Percentiles rank a stretch among this genome's conserved stretches.
Conservation (phyloP, 2,113 vertebrate genomes). For the Myocastor coypus region DNA sequence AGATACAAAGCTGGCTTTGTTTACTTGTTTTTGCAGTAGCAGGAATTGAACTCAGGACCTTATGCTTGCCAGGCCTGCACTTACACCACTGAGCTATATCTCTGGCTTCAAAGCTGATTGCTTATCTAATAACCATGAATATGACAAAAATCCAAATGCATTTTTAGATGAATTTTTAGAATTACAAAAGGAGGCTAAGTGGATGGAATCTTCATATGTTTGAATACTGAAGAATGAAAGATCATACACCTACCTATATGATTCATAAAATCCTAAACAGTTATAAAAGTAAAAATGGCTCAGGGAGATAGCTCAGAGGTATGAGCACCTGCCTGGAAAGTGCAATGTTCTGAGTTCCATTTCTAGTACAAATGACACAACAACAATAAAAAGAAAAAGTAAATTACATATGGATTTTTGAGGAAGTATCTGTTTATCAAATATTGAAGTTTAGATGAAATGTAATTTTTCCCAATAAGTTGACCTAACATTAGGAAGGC, state of each 20-base stretch:
- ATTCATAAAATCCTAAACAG: background rate
- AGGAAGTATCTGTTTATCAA: background rate
- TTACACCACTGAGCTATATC: no score
- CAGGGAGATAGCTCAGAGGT: no score
- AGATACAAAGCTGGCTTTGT: background rate
- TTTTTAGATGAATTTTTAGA: background rate
- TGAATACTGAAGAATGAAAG: background rate
- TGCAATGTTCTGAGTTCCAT: no score
- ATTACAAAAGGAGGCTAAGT: background rate
- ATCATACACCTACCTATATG: background rate
- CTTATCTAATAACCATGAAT: background rate
- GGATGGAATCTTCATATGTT: background rate
- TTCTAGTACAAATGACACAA: no score
- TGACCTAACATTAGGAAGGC: slow-evolving; percentile 14
- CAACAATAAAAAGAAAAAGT: no score
- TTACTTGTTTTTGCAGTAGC: no score
- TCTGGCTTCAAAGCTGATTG: background rate
- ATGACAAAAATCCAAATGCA: background rate
- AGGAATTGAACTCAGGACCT: no score
- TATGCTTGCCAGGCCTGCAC: no score
- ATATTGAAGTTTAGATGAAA: background rate
- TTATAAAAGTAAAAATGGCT: background rate
- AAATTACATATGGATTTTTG: background rate
- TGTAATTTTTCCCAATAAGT: background rate
- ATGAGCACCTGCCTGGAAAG: no score